These are phyloP conservation scores for Heliconius erato DNA, from an alignment of 2,888 invertebrate genomes.

Conservation along the genomic window DNA sequence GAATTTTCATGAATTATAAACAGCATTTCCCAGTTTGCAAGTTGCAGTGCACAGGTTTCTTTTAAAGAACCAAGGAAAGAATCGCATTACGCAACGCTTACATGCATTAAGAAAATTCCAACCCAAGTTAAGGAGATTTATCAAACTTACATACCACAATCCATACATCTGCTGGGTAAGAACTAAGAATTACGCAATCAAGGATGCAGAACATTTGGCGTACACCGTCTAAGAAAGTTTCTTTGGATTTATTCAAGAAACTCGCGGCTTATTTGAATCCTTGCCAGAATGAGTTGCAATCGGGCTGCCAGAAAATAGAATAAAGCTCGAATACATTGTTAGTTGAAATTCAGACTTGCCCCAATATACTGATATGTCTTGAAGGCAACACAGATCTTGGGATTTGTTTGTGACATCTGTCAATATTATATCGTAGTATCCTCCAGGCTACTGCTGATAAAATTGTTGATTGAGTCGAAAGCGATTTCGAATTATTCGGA, in stretches of 20 bases:
- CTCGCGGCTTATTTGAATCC: constrained; percentile 65
- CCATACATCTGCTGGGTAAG: constrained; percentile 56
- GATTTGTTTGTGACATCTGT: constrained; percentile 37
- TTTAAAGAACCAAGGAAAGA: not conserved
- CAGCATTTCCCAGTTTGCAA: constrained; percentile 9
- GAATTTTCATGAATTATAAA: constrained; percentile 3
- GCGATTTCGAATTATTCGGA: not conserved
- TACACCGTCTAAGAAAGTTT: constrained; percentile 48
- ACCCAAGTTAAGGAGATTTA: constrained; percentile 37
- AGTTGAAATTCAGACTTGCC: constrained; percentile 36
- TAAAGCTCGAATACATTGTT: constrained; percentile 52
- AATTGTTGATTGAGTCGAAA: constrained; percentile 11
- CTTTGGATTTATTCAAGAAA: constrained; percentile 62
- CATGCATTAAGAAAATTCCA: constrained; percentile 35
- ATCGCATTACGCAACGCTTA: not conserved
- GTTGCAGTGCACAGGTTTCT: constrained; percentile 7
- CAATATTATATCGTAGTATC: constrained; percentile 17
- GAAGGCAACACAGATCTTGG: constrained; percentile 8
- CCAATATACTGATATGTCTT: constrained; percentile 36
- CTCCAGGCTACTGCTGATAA: not conserved
- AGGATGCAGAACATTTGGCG: constrained; percentile 58
- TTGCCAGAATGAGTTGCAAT: constrained; percentile 63
- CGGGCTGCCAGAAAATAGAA: constrained; percentile 59
- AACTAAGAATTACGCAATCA: constrained; percentile 64
- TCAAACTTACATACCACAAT: constrained; percentile 40